A percentile compares a stretch with the other conserved stretches of the same genome.
These are phyloP conservation scores for Andrena dorsata DNA, from an alignment of 2,888 invertebrate species.

Conservation along the genomic window DNA sequence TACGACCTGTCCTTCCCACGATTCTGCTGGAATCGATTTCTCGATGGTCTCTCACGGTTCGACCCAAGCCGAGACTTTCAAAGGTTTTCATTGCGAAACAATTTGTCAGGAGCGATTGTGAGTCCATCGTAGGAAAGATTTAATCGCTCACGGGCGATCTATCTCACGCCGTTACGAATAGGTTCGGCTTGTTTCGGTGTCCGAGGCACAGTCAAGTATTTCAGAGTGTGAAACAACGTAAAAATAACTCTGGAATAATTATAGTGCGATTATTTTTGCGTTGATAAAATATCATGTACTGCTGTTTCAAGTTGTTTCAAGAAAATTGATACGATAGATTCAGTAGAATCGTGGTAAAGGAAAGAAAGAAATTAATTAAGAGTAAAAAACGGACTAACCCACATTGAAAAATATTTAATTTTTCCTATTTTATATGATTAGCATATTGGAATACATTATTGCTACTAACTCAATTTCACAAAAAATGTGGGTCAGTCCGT, in stretches of 20 bases:
- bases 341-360: no score
- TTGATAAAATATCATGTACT: not conserved
- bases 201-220: not conserved
- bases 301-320: not conserved
- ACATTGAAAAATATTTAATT: no score
- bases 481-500: no score
- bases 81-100: constrained; percentile 3
- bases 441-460: no score
- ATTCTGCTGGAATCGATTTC: constrained; percentile 26
- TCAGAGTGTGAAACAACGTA: not conserved
- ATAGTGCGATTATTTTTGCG: no score
- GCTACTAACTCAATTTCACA: no score
- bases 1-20: not conserved
- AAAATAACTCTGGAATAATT: not conserved
- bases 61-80: constrained; percentile 2
- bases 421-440: no score
- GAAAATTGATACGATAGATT: no score
- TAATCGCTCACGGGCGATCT: constrained; percentile 1
- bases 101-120: constrained; percentile 2
- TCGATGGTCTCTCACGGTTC: constrained; percentile 7
- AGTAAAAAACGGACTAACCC: no score
- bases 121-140: not conserved
- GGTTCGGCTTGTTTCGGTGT: not conserved
- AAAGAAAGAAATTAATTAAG: no score
- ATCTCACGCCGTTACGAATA: not conserved